Percentiles rank a stretch among this genome's conserved stretches.
These are phyloP conservation scores for Ciconia stormi DNA, from an alignment of 2,113 vertebrate species.

Conservation along the genomic window DNA sequence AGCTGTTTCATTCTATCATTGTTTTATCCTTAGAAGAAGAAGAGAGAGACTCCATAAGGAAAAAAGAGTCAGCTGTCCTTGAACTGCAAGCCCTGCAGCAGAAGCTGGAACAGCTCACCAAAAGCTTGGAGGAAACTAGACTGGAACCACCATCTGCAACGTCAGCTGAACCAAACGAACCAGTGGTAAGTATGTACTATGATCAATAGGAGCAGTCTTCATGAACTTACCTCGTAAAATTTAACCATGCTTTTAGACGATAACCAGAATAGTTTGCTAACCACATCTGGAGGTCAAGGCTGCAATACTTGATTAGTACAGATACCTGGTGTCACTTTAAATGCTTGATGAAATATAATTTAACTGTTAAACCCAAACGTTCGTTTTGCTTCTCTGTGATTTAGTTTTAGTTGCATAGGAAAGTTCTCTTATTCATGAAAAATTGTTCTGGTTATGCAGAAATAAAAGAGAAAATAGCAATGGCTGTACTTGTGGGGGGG, in stretches of 20 bases:
- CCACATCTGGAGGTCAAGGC: neutral
- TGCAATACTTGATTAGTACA: neutral
- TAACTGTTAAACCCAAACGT: neutral
- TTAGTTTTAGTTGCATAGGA: neutral
- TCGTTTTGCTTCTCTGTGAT: fast-evolving
- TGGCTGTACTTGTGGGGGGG: fast-evolving
- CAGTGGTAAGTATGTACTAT: neutral
- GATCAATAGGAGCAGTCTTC: neutral
- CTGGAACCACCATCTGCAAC: neutral
- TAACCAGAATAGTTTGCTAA: neutral
- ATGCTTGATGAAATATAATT: neutral
- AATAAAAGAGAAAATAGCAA: neutral
- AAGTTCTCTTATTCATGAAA: neutral
- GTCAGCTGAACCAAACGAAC: neutral
- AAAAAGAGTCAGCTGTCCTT: conserved; percentile 71
- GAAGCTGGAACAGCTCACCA: conserved; percentile 76
- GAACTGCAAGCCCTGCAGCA: conserved; percentile 75
- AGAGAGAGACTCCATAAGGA: conserved; percentile 65
- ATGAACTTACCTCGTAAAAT: neutral
- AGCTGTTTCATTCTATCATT: neutral
- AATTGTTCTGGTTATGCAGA: neutral
- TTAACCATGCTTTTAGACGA: neutral
- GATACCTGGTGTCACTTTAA: neutral
- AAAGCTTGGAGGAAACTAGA: conserved; percentile 31
- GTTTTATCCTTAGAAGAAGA: conserved; percentile 63